These are phyloP conservation scores for Ectemnius cavifrons DNA, from an alignment of 2,888 invertebrate species.

Conservation along the genomic window DNA sequence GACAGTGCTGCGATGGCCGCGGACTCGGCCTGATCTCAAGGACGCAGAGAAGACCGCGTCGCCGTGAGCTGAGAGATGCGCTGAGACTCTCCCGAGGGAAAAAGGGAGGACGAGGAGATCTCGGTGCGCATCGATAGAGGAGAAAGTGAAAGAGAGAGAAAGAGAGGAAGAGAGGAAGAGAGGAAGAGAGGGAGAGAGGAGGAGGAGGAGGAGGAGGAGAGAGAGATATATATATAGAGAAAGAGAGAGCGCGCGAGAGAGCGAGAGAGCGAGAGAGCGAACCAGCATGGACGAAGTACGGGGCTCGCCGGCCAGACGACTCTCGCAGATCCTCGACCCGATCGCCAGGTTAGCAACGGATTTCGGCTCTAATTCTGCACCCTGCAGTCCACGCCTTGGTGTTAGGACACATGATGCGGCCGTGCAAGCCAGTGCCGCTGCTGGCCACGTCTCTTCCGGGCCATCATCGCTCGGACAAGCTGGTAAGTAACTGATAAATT, in stretches of 20 bases:
- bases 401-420: constrained; percentile 71
- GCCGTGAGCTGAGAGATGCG: constrained; percentile 42
- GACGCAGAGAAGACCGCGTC: constrained; percentile 30
- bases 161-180: constrained; percentile 11
- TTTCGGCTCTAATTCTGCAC: constrained; percentile 80
- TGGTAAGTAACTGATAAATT: not conserved
- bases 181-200: constrained; percentile 10
- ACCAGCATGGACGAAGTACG: constrained; percentile 73
- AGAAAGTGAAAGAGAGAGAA: constrained; percentile 17
- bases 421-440: constrained; percentile 1
- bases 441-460: not conserved
- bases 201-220: constrained; percentile 8
- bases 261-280: constrained; percentile 1
- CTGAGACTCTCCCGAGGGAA: constrained; percentile 32
- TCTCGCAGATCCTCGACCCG: constrained; percentile 91
- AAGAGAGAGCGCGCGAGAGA: constrained; percentile 11
- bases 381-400: constrained; percentile 74
- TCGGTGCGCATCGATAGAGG: no score
- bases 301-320: constrained; percentile 83
- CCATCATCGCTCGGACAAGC: not conserved
- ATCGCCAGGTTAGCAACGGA: constrained; percentile 82
- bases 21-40: constrained; percentile 21
- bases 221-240: no score
- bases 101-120: not conserved
- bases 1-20: constrained; percentile 50